Base-by-base conservation (phyloP, 2,113 vertebrate species). In the Sander vitreus region DNA sequence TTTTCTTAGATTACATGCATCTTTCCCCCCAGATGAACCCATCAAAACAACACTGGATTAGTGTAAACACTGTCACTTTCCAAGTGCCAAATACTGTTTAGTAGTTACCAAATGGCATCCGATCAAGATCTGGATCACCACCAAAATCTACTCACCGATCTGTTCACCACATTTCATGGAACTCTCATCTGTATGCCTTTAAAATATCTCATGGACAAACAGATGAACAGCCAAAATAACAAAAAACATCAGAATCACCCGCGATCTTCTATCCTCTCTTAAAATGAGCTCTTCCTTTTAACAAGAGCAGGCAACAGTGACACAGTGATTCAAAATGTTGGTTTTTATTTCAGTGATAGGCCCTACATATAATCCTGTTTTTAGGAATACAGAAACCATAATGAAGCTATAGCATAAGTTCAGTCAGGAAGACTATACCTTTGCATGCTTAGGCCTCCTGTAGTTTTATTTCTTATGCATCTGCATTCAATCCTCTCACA, bases 1-100 rank as follows among this genome's bases (percentile, higher is more conserved):
- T 53, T 73, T 85, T 89, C 7, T 67, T 57, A n/a, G 10, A 58
- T 62, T 70, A 65, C 15, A 74, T 57, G 15, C 74, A 25, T 16
- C 8, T 51, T 4, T 30, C 7, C 0, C 0, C 1, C 23, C 13
- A 55, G 5, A 57, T 15, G 30, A 51, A 80, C 13, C 30, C 18
- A n/a, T 21, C 0, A 16, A 3, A 23, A 63, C 2, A 39, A 15
- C 6, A 51, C 18, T 21, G 39, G 23, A 54, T 80, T 51, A 23
- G 25, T 69, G 30, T 6, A 64, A 83, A 57, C 25, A 30, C 3
- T 18, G 53, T 25, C 33, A 23, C 54, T 30, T 57, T 73, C 48
- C 13, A 15, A 18, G 27, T 68, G 23, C 33, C 36, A 67, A 66
- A 62, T 33, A 16, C 3, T 23, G 18, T 80, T 64, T 43, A 48